Base-by-base conservation (phyloP, 1,140 invertebrate genomes). In the Pseudomyrmex concolor region DNA sequence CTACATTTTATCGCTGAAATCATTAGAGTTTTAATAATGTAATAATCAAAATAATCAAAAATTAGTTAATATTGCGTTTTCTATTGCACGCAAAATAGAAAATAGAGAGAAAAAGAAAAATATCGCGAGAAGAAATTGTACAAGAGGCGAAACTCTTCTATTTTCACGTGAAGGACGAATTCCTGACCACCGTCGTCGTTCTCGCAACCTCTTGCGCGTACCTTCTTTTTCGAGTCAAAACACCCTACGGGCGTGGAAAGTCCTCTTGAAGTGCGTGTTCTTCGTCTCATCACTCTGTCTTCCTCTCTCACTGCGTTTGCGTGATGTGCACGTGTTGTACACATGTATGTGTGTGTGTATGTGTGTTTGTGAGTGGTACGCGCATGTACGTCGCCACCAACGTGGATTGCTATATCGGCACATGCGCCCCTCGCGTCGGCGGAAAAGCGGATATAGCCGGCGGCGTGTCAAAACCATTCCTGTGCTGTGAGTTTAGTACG, bases 401-500 rank as follows among this genome's bases (percentile, higher is more conserved):
- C 50, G 62, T 19, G 62, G 15, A 43, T 15, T 92, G 92, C 93
- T 93, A 93, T 93, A 93, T 93, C 90, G 93, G 92, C 92, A 93
- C 92, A 93, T 93, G 92, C 92, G 92, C 93, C 76, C 82, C 88
- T 73, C 86, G 74, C 85, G 71, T 71, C 87, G 85, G 63, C 67
- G 86, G 84, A 89, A 90, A 88, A 91, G 85, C 90, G 85, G 86
- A 89, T 83, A 87, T 90, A 92, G 92, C 91, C 89, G 91, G 81
- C 92, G 92, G 92, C 91, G 90, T 92, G 92, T 93, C 91, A 91
- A 92, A 92, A 92, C 88, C 91, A 93, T 92, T 92, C 85, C 87
- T 89, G 86, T 86, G 87, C 84, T 89, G 83, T 84, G 87, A 89
- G 89, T 81, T 84, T 84, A 90, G 90, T 92, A 90, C 91, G 89